phyloP scores from a whole-genome alignment of 2,113 vertebrate genomes.

The Haliaeetus leucogaster region DNA sequence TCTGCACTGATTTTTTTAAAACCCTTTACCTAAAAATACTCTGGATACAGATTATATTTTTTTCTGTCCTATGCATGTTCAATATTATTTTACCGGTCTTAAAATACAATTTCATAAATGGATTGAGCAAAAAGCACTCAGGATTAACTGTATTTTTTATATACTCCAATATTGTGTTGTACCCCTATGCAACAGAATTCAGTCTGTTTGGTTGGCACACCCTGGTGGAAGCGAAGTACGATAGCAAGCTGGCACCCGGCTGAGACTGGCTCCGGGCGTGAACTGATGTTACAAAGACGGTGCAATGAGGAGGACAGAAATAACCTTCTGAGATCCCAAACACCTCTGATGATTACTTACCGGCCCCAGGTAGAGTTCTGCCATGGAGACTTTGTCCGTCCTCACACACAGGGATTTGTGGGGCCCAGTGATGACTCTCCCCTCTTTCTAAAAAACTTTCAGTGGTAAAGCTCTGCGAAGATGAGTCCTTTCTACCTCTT shows the following conservation, averaged over 20 bases:
- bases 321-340: not conserved
- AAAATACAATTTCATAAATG: conserved; percentile 40
- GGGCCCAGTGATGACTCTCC: not conserved
- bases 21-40: conserved; percentile 54
- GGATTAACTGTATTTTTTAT: not conserved
- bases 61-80: not conserved
- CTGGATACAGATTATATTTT: conserved; percentile 19
- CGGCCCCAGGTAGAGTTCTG: accelerated
- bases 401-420: not conserved
- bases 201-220: conserved; percentile 48
- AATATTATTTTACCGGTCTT: conserved; percentile 14
- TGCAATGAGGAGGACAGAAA: not conserved
- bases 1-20: conserved; percentile 36
- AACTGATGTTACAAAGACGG: not conserved
- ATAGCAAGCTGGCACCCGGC: not conserved
- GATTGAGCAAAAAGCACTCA: not conserved
- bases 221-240: conserved; percentile 23
- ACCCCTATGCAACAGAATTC: not conserved
- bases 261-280: not conserved
- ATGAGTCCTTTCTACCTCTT: not conserved
- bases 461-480: not conserved
- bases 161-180: not conserved
- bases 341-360: not conserved
- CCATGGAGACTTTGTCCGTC: accelerated
- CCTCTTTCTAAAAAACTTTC: not conserved